Conservation (phyloP, 2,888 invertebrate genomes). For the Chalcis sispes region DNA sequence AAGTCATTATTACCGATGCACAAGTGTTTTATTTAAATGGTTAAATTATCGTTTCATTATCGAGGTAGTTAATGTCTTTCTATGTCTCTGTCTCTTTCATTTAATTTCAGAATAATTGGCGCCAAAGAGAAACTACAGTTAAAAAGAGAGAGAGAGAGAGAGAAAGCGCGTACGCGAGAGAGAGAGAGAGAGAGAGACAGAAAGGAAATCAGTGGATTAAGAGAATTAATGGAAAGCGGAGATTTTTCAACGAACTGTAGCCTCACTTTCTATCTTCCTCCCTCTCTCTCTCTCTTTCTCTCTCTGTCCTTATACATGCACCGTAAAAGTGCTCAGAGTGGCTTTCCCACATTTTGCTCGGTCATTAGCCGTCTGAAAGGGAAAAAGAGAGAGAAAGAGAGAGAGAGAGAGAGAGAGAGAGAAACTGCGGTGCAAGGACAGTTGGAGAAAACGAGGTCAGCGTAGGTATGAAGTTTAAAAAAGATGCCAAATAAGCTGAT, state of each 20-base stretch:
- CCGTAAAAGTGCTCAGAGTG: not conserved
- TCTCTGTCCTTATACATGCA: not conserved
- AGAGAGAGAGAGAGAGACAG: not conserved
- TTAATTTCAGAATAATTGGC: slow-evolving; percentile 29
- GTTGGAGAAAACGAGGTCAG: slow-evolving; percentile 6
- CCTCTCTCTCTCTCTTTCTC: not conserved
- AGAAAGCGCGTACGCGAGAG: too few relatives aligned
- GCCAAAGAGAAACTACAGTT: not conserved
- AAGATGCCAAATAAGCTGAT: slow-evolving; percentile 53
- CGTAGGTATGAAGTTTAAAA: slow-evolving; percentile 25
- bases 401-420: not conserved
- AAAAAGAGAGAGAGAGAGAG: not conserved
- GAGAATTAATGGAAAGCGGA: slow-evolving; percentile 36
- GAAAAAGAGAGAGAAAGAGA: not conserved
- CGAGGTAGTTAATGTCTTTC: not conserved
- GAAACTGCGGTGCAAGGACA: too few relatives aligned
- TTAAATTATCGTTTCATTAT: slow-evolving; percentile 14
- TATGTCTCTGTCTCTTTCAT: not conserved
- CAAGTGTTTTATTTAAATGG: slow-evolving; percentile 16
- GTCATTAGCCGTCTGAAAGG: slow-evolving; percentile 22
- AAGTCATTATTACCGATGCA: slow-evolving; percentile 11
- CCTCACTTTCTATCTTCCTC: not conserved
- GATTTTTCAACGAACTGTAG: slow-evolving; percentile 15
- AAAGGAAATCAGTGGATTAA: slow-evolving; percentile 27
- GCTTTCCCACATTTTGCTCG: slow-evolving; percentile 5